phyloP scores from a whole-genome alignment of 2,797 vertebrate genomes.

The Sitta carolinensis region DNA sequence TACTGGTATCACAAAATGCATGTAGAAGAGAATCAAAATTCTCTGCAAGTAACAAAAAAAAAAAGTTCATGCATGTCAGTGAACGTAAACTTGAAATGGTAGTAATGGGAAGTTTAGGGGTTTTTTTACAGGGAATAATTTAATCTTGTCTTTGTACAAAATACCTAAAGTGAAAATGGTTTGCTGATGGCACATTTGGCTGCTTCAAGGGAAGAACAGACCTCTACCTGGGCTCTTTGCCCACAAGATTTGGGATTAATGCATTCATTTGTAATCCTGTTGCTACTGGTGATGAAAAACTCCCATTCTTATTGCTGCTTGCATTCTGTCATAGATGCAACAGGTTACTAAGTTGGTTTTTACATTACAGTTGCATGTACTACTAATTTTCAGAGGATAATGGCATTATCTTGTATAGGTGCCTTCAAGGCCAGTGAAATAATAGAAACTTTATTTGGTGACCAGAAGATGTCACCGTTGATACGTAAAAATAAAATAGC shows the following conservation, averaged over 20 bases:
- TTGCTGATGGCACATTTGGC: not conserved
- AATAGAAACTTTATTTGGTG: not conserved
- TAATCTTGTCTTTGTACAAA: not conserved
- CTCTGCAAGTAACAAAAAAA: not conserved
- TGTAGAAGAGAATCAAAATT: not conserved
- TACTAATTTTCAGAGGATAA: not conserved
- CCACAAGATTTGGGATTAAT: not conserved
- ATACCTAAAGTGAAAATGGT: not conserved
- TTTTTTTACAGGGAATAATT: not conserved
- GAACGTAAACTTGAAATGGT: not conserved
- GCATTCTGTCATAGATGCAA: not conserved
- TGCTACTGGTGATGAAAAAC: not conserved
- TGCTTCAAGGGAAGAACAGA: not conserved
- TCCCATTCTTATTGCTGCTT: not conserved
- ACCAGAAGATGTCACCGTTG: slow-evolving; percentile 34
- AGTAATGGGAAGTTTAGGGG: not conserved
- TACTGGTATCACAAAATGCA: not conserved
- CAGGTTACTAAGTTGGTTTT: not conserved
- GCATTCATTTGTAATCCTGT: not conserved
- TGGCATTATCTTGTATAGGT: not conserved
- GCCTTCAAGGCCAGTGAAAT: not conserved
- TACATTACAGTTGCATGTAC: not conserved
- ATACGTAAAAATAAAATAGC: not conserved
- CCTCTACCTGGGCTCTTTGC: not conserved
- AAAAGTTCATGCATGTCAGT: not conserved